Conservation (phyloP, 2,113 vertebrate genomes). For the Mobula birostris region DNA sequence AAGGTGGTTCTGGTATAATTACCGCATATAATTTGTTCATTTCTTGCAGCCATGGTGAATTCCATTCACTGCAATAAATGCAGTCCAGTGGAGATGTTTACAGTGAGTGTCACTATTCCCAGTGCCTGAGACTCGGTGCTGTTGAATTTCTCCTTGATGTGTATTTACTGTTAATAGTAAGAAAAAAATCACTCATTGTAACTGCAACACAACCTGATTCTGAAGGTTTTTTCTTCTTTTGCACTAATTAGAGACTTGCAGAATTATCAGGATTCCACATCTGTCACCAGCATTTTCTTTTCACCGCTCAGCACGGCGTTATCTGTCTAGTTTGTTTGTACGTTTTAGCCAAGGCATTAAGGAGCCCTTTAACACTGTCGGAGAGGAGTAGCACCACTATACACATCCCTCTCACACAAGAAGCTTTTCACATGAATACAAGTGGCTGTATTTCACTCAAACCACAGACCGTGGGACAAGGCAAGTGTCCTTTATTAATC, state of each 20-base stretch:
- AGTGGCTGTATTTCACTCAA: not conserved
- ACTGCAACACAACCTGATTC: not conserved
- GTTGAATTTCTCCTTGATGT: not conserved
- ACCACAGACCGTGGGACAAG: not conserved
- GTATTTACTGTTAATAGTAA: not conserved
- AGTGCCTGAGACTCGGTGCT: not conserved
- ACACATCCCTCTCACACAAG: not conserved
- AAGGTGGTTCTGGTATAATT: not conserved
- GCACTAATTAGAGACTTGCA: not conserved
- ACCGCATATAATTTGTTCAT: not conserved
- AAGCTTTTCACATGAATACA: not conserved
- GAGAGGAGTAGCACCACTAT: not conserved
- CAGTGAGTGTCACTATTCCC: not conserved
- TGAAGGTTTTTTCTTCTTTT: not conserved
- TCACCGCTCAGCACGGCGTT: not conserved
- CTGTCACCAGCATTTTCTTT: not conserved
- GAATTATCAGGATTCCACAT: not conserved
- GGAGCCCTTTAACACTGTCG: not conserved
- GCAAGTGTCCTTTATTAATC: not conserved
- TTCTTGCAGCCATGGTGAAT: too few relatives aligned
- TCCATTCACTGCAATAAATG: not conserved
- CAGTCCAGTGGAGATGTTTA: not conserved
- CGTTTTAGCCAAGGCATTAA: not conserved
- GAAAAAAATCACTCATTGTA: not conserved
- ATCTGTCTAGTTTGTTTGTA: not conserved